Conservation (phyloP, 2,113 vertebrate species). For the Sphyrna mokarran region DNA sequence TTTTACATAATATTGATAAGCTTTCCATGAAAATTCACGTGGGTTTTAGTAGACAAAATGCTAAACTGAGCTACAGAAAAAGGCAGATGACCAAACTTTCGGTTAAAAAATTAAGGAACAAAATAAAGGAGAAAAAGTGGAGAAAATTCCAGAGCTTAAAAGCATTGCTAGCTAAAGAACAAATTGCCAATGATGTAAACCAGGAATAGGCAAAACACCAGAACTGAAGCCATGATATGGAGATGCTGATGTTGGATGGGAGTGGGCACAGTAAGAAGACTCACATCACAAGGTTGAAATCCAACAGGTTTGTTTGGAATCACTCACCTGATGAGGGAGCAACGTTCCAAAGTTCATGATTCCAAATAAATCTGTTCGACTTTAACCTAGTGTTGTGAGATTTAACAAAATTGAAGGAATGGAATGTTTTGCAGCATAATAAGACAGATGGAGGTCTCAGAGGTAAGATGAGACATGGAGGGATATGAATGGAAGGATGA, state of each 20-base stretch:
- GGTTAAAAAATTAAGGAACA: neutral
- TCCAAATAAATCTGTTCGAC: too few relatives aligned
- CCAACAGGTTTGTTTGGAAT: too few relatives aligned
- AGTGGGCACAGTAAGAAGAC: too few relatives aligned
- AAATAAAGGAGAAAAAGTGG: neutral
- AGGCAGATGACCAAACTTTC: neutral
- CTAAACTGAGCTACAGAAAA: neutral
- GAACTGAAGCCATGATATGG: neutral
- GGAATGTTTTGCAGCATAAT: neutral
- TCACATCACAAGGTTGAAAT: too few relatives aligned
- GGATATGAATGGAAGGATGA: too few relatives aligned
- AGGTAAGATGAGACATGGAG: too few relatives aligned
- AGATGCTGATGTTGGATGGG: too few relatives aligned
- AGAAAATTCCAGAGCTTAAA: neutral
- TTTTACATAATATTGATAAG: neutral
- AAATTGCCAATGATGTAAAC: neutral
- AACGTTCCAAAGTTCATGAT: too few relatives aligned
- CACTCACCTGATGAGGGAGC: too few relatives aligned
- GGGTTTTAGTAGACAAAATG: too few relatives aligned
- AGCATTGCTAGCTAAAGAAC: neutral
- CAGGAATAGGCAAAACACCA: neutral
- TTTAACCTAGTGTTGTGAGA: too few relatives aligned
- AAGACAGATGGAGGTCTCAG: too few relatives aligned
- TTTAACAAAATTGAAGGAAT: neutral
- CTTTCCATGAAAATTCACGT: neutral